Evolutionary conservation across 2,888 invertebrate species (phyloP), one percentile per base, ranked within the genome.

Genomic region (Macaria liturata): DNA sequence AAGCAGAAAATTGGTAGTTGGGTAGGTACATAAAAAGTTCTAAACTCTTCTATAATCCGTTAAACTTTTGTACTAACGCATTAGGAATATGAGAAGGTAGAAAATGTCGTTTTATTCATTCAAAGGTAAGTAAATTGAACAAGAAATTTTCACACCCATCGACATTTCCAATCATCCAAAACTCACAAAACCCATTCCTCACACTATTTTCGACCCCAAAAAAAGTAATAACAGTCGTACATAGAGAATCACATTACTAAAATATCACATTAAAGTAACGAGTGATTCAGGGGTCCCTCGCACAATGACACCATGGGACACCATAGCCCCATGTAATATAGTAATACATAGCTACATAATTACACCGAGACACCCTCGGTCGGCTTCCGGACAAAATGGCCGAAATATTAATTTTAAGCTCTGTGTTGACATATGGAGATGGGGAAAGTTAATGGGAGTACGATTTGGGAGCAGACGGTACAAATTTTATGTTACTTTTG

Each of bases 341-440:
- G 53, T 49, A 46, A 64, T 72, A 74, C 73, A 77, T 78, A 73
- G 79, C 75, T 72, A 76, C 77, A 80, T 83, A 81, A 83, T 83
- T 80, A 80, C 73, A 65, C 66, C 67, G 68, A 73, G 72, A 74
- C 71, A 70, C 58, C 64, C 64, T 64, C 54, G 71, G 68, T 69
- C 64, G 63, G 69, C 70, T 68, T 69, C 71, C 70, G 67, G 66
- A 48, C 66, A 67, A 68, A 66, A 67, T 67, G 67, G 65, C 65
- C 60, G 65, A 64, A 59, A 50, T 64, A 62, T 62, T 62, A 57
- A 59, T 56, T 60, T 59, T 59, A 54, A 54, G 64, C 51, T 54
- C 51, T 50, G 60, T 52, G 51, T 49, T 43, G 59, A 57, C 64
- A 68, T 62, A 66, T 62, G 63, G 54, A 59, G 54, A 58, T 49